Percentiles rank a stretch among this genome's conserved stretches.
These are phyloP conservation scores for Falco naumanni DNA, from an alignment of 2,797 vertebrate genomes.

Conservation along the genomic window DNA sequence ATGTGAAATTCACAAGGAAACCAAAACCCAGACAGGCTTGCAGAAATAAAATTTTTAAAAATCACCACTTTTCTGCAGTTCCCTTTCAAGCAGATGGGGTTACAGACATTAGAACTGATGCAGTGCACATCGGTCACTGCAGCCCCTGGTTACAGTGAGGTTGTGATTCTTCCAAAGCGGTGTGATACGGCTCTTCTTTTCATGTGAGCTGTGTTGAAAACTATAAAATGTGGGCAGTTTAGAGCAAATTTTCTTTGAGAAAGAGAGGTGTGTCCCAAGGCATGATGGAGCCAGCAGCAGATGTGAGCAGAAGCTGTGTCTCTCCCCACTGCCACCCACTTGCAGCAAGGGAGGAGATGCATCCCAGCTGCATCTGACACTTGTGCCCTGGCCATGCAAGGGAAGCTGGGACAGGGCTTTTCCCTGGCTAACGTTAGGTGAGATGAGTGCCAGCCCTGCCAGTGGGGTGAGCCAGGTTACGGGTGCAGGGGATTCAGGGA, in stretches of 20 bases:
- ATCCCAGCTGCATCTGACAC: rapidly evolving
- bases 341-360: neutral
- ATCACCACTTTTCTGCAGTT: neutral
- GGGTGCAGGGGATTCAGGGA: neutral
- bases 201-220: neutral
- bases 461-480: neutral
- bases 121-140: rapidly evolving
- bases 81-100: neutral
- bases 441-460: neutral
- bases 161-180: rapidly evolving
- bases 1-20: neutral
- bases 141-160: neutral
- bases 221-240: neutral
- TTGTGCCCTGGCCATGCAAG: neutral
- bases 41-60: neutral
- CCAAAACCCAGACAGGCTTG: neutral
- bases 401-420: neutral
- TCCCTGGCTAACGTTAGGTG: neutral
- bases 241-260: neutral
- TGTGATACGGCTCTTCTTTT: neutral
- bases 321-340: too few relatives aligned
- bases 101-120: neutral
- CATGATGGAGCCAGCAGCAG: rapidly evolving
- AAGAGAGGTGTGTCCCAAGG: too few relatives aligned
- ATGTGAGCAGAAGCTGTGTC: neutral